These are phyloP conservation scores for Manis crassicaudata DNA, from an alignment of 2,797 vertebrate species.

Conservation along the genomic window DNA sequence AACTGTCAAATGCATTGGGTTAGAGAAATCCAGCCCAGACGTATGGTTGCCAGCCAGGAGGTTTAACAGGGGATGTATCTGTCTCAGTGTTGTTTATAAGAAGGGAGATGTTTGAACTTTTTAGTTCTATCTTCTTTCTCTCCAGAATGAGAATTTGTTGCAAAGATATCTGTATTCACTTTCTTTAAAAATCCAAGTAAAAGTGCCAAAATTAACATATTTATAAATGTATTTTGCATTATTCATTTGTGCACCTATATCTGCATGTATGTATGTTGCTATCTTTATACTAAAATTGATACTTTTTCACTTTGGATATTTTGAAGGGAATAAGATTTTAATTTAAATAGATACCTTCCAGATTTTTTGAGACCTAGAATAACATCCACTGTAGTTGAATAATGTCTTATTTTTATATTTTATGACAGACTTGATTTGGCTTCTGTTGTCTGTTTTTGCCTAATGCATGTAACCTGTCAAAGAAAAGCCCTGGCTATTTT, in stretches of 20 bases:
- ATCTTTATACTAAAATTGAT: slow-evolving; percentile 35
- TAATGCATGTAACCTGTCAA: not conserved
- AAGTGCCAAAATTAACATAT: slow-evolving; percentile 63
- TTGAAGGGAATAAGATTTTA: not conserved
- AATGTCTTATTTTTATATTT: slow-evolving; percentile 32
- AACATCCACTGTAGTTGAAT: not conserved
- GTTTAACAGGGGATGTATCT: slow-evolving; percentile 21
- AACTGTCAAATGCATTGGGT: slow-evolving; percentile 75
- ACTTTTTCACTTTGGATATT: not conserved
- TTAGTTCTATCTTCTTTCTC: slow-evolving; percentile 19
- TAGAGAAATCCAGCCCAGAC: slow-evolving; percentile 63
- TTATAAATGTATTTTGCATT: slow-evolving; percentile 24
- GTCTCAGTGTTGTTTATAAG: slow-evolving; percentile 44
- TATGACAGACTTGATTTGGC: slow-evolving; percentile 20
- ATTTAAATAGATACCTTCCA: not conserved
- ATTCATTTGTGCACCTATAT: not conserved
- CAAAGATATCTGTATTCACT: slow-evolving; percentile 54
- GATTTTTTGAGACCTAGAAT: not conserved
- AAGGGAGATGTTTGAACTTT: slow-evolving; percentile 46
- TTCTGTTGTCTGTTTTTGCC: not conserved
- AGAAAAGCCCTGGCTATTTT: not conserved
- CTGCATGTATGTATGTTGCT: not conserved
- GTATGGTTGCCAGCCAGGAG: slow-evolving; percentile 2
- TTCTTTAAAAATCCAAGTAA: slow-evolving; percentile 63
- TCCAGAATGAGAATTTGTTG: slow-evolving; percentile 41